Evolutionary conservation across 2,888 invertebrate genomes (phyloP).

Genomic region (Thera britannica): DNA sequence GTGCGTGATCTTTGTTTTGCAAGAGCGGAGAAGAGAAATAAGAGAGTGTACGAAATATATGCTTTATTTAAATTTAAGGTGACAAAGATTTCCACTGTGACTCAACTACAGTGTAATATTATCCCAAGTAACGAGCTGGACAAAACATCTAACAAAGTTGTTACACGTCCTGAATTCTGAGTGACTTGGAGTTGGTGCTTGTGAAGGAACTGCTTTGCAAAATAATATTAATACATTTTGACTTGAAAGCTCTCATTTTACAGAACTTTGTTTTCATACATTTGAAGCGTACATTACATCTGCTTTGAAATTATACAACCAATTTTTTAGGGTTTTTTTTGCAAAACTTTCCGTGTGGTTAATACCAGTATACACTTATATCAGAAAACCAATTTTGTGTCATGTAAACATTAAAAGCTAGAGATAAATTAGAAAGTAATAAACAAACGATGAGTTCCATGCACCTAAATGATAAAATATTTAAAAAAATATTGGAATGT

Average conservation of each 20-base stretch:
- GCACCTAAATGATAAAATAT: no score
- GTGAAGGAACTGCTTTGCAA: slow-evolving; percentile 15
- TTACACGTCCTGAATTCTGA: slow-evolving; percentile 19
- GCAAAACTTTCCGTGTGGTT: no score
- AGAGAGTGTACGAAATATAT: slow-evolving; percentile 6
- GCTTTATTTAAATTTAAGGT: neutral
- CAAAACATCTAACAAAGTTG: slow-evolving; percentile 20
- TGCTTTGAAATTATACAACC: no score
- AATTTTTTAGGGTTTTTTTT: no score
- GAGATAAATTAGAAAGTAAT: no score
- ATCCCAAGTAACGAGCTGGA: slow-evolving; percentile 17
- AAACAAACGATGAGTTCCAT: no score
- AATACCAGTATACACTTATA: no score
- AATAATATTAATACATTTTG: slow-evolving; percentile 9
- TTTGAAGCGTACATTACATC: no score
- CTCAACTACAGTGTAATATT: slow-evolving; percentile 21
- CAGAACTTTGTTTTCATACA: slow-evolving; percentile 2
- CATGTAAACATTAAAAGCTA: no score
- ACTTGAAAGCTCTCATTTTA: slow-evolving; percentile 20
- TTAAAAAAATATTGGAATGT: no score
- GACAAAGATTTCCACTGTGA: slow-evolving; percentile 16
- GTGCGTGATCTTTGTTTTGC: neutral
- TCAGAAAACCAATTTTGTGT: no score
- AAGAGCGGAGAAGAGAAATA: neutral
- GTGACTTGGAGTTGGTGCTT: slow-evolving; percentile 15